phyloP scores from a whole-genome alignment of 2,113 vertebrate genomes.

The Peromyscus maniculatus region DNA sequence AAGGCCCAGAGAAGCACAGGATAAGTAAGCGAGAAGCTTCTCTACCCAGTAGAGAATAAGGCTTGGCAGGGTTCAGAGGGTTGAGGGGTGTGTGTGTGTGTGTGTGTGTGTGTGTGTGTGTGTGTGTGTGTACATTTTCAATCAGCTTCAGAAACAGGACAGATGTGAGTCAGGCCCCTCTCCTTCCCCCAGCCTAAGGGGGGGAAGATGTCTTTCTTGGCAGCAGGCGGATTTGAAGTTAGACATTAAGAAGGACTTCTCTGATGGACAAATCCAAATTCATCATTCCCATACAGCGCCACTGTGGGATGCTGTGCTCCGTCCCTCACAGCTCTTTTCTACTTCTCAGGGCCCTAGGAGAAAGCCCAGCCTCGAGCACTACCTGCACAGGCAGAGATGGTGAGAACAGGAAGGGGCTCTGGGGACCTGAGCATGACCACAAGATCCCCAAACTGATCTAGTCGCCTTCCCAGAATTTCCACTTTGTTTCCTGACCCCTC shows the following conservation, averaged over 20 bases:
- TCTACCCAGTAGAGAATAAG: neutral
- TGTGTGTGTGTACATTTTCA: neutral
- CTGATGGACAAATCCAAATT: neutral
- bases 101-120: neutral
- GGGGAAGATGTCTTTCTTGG: neutral
- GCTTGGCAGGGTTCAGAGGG: neutral
- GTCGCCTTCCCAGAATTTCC: neutral
- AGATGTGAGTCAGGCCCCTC: neutral
- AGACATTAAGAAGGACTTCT: slow-evolving; percentile 45
- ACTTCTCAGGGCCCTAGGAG: neutral
- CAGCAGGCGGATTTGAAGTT: neutral
- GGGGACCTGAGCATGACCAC: neutral
- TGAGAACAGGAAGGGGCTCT: neutral
- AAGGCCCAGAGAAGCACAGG: neutral
- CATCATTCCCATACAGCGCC: neutral
- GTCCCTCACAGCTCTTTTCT: neutral
- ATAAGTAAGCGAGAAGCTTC: neutral
- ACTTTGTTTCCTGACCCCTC: neutral
- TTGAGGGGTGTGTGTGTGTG: neutral
- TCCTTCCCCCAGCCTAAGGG: neutral
- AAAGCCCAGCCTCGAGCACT: neutral
- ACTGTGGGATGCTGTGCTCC: neutral
- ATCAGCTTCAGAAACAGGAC: neutral
- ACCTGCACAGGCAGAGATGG: neutral
- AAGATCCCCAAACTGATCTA: neutral